phyloP scores from a whole-genome alignment of 2,113 vertebrate genomes.

The Piprites chloris region DNA sequence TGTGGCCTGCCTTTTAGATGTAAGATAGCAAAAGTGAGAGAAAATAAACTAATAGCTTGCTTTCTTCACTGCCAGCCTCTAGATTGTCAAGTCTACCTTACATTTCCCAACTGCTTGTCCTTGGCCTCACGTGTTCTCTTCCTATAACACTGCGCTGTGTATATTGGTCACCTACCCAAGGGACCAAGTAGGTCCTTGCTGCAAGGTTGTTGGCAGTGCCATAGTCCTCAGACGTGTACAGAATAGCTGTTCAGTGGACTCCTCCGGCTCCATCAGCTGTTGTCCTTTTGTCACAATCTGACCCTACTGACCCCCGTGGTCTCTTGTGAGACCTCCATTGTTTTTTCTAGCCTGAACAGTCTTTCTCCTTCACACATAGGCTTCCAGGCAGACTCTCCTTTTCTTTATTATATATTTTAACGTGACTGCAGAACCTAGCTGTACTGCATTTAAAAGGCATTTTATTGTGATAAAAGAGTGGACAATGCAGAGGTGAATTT shows the following conservation, averaged over 20 bases:
- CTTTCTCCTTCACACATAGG: background rate
- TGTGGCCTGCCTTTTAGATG: background rate
- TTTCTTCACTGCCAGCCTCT: background rate
- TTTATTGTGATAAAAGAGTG: background rate
- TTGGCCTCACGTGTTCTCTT: background rate
- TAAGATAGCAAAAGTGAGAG: background rate
- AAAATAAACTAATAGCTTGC: background rate
- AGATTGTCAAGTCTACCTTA: background rate
- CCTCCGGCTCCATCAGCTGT: background rate
- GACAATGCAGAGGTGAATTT: background rate
- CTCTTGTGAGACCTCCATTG: background rate
- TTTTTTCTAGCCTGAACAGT: background rate
- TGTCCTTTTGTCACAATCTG: background rate
- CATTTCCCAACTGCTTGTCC: background rate
- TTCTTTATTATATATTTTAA: background rate
- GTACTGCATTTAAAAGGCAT: background rate
- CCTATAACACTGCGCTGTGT: background rate
- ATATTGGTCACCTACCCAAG: background rate
- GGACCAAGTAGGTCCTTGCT: background rate
- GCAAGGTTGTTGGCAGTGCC: background rate
- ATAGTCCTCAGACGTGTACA: background rate
- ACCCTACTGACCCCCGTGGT: fast-evolving
- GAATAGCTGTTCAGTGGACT: background rate
- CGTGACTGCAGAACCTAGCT: background rate
- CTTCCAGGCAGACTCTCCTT: background rate